These are phyloP conservation scores for Lordiphosa stackelbergi DNA, from an alignment of 1,140 invertebrate genomes.

Conservation along the genomic window DNA sequence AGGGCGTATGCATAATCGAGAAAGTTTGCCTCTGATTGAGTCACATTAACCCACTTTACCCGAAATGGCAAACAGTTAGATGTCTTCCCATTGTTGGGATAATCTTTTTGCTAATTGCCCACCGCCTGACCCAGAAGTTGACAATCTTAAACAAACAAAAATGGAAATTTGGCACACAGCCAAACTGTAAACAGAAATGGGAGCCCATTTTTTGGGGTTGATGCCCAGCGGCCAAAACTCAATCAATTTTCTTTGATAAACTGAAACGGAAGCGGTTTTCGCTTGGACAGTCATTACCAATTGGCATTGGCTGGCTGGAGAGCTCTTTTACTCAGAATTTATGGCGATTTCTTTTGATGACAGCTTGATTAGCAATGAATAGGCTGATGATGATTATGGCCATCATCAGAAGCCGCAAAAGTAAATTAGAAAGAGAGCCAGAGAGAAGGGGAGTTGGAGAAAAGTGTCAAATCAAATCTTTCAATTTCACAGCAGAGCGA, in stretches of 20 bases:
- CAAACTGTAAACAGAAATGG: constrained; percentile 48
- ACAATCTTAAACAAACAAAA: constrained; percentile 61
- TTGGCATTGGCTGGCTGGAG: constrained; percentile 33
- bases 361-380: constrained; percentile 50
- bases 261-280: constrained; percentile 69
- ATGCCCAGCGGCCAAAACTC: constrained; percentile 19
- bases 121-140: constrained; percentile 53
- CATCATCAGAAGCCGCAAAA: constrained; percentile 57
- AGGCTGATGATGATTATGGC: constrained; percentile 41
- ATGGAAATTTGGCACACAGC: constrained; percentile 59
- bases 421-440: constrained; percentile 45
- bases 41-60: constrained; percentile 24
- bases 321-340: constrained; percentile 50
- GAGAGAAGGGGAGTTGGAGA: constrained; percentile 17
- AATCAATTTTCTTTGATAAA: constrained; percentile 69
- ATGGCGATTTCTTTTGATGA: constrained; percentile 66
- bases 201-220: constrained; percentile 7
- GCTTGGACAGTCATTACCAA: constrained; percentile 28
- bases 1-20: constrained; percentile 39
- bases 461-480: constrained; percentile 62
- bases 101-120: constrained; percentile 58
- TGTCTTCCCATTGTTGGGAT: constrained; percentile 51
- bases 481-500: constrained; percentile 66
- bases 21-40: constrained; percentile 25
- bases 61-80: constrained; percentile 38